These are phyloP conservation scores for Paratrypauchen microcephalus DNA, from an alignment of 2,797 vertebrate genomes.

Conservation along the genomic window DNA sequence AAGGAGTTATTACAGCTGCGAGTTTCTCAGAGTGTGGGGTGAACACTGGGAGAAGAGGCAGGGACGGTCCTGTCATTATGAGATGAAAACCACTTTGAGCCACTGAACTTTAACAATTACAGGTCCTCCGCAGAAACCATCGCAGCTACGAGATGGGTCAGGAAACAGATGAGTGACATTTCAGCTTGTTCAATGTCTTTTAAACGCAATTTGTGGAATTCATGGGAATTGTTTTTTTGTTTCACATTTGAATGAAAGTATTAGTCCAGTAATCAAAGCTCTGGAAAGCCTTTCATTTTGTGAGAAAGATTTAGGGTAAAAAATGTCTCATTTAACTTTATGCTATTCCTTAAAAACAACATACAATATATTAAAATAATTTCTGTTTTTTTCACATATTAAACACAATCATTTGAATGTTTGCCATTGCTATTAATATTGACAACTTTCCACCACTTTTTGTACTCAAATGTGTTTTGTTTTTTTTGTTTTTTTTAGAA, in stretches of 20 bases:
- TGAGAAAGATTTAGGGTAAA: no score
- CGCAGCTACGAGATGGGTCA: neutral
- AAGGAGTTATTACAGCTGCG: constrained; percentile 58
- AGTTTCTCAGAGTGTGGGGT: constrained; percentile 40
- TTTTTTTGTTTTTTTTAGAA: neutral
- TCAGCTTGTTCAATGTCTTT: neutral
- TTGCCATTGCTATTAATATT: neutral
- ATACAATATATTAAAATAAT: no score
- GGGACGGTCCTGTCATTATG: constrained; percentile 57
- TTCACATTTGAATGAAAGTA: no score
- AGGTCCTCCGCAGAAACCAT: constrained; percentile 5
- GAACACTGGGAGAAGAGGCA: constrained; percentile 41
- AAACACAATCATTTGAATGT: no score
- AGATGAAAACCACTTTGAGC: constrained; percentile 44
- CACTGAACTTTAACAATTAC: constrained; percentile 23
- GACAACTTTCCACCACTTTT: neutral
- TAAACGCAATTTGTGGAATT: no score
- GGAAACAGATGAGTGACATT: neutral
- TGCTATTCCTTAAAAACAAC: no score
- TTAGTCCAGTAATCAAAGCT: no score
- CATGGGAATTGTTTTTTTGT: no score
- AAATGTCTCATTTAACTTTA: no score
- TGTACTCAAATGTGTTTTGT: neutral
- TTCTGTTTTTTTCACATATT: neutral
- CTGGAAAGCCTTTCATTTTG: no score